Evolutionary conservation across 2,888 invertebrate genomes (phyloP).

Genomic region (Drosophila diplacantha): DNA sequence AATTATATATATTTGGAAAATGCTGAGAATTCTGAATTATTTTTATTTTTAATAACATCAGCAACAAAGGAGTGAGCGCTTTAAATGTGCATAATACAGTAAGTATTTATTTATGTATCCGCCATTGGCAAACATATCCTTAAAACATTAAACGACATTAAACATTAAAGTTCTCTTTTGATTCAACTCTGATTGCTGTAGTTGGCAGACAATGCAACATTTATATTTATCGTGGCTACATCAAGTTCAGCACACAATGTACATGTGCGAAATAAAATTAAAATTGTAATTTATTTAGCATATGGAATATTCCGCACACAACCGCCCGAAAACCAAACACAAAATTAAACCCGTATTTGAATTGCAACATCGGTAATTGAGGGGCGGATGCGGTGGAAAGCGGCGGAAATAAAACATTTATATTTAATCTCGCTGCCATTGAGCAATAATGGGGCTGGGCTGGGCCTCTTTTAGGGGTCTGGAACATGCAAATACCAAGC

Average conservation of each 20-base stretch:
- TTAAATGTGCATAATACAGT: no score
- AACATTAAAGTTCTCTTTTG: constrained; percentile 18
- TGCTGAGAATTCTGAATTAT: neutral
- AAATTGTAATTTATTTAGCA: constrained; percentile 65
- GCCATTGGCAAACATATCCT: neutral
- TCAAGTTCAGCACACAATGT: constrained; percentile 17
- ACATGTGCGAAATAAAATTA: constrained; percentile 43
- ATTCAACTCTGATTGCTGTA: constrained; percentile 26
- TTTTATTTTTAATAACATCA: neutral
- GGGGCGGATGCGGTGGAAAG: constrained; percentile 17
- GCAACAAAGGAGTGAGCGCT: neutral
- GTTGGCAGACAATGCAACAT: constrained; percentile 34
- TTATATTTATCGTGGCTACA: constrained; percentile 42
- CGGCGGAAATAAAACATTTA: constrained; percentile 45
- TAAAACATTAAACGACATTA: constrained; percentile 16
- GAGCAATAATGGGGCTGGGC: constrained; percentile 30
- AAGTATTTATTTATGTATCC: neutral
- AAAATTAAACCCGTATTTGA: constrained; percentile 53
- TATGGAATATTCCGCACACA: constrained; percentile 55
- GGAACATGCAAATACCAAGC: constrained; percentile 24
- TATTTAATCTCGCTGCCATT: constrained; percentile 53
- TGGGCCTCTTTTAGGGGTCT: constrained; percentile 18
- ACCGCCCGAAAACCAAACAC: constrained; percentile 39
- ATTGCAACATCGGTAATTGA: constrained; percentile 42
- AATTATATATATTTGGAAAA: no score